A percentile compares a stretch with the other conserved stretches of the same genome.
Evolutionary conservation across 1,140 invertebrate species (phyloP).

Genomic region (Ridgeia piscesae): DNA sequence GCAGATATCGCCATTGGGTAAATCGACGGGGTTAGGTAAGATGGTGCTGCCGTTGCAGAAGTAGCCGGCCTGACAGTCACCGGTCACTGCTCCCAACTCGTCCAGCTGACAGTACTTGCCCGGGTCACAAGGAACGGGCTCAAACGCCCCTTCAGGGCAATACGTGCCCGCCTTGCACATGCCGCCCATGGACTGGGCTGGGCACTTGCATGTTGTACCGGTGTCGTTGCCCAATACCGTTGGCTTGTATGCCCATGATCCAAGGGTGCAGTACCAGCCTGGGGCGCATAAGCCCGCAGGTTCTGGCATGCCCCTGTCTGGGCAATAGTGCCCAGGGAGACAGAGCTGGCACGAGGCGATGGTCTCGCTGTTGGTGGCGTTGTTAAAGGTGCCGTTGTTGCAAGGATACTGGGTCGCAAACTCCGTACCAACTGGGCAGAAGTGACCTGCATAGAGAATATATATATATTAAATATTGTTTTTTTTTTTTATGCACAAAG

Average conservation of each 20-base stretch:
- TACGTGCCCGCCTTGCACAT: slow-evolving; percentile 48
- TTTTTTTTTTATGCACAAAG: too few species aligned
- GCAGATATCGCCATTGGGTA: slow-evolving; percentile 18
- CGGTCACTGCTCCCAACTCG: slow-evolving; percentile 38
- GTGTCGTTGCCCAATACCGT: slow-evolving; percentile 42
- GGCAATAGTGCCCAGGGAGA: slow-evolving; percentile 48
- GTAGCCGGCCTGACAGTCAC: slow-evolving; percentile 43
- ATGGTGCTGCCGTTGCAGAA: slow-evolving; percentile 44
- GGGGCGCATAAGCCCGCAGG: slow-evolving; percentile 45
- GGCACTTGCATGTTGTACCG: slow-evolving; percentile 40
- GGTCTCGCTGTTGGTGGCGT: slow-evolving; percentile 36
- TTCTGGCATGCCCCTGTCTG: slow-evolving; percentile 37
- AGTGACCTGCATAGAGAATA: slow-evolving; percentile 41
- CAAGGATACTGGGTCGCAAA: slow-evolving; percentile 51
- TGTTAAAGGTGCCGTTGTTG: slow-evolving; percentile 51
- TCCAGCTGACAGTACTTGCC: slow-evolving; percentile 47
- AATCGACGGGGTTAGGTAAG: slow-evolving; percentile 41
- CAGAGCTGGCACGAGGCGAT: slow-evolving; percentile 42
- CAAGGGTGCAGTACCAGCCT: slow-evolving; percentile 51
- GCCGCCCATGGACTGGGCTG: slow-evolving; percentile 46
- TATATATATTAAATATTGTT: slow-evolving; percentile 12
- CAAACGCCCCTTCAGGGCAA: slow-evolving; percentile 46
- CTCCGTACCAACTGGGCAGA: slow-evolving; percentile 45
- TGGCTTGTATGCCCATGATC: slow-evolving; percentile 45
- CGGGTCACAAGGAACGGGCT: slow-evolving; percentile 41